These are phyloP conservation scores for Vicugna pacos DNA, from an alignment of 2,113 vertebrate genomes.

Conservation along the genomic window DNA sequence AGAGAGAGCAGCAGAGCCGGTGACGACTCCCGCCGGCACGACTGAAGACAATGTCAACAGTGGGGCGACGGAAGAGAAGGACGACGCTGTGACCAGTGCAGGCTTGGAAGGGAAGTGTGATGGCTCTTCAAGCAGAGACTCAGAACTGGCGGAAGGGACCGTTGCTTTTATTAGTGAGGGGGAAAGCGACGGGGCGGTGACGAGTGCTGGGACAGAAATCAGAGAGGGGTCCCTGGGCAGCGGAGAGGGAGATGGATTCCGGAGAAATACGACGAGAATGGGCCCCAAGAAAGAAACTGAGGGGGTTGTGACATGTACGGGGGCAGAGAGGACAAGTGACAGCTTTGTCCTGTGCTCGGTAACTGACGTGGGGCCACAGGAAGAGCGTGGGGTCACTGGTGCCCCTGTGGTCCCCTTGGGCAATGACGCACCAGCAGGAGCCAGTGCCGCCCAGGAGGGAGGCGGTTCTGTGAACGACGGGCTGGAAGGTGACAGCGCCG, in stretches of 20 bases:
- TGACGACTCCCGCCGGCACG: slow-evolving; percentile 43
- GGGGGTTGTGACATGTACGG: slow-evolving; percentile 88
- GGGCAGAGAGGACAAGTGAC: slow-evolving; percentile 73
- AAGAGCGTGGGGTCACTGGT: slow-evolving; percentile 78
- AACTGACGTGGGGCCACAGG: slow-evolving; percentile 80
- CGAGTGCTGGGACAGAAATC: slow-evolving; percentile 88
- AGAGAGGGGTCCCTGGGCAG: slow-evolving; percentile 76
- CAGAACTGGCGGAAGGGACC: slow-evolving; percentile 70
- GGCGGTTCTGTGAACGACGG: slow-evolving; percentile 81
- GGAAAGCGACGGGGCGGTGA: slow-evolving; percentile 89
- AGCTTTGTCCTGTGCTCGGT: slow-evolving; percentile 77
- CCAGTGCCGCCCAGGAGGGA: slow-evolving; percentile 74
- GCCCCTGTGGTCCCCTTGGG: slow-evolving; percentile 45
- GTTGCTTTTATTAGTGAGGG: slow-evolving; percentile 81
- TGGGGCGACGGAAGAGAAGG: slow-evolving; percentile 88
- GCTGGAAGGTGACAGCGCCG: slow-evolving; percentile 86
- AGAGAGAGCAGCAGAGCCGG: slow-evolving; percentile 64
- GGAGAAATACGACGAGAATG: slow-evolving; percentile 22
- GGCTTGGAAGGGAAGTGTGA: slow-evolving; percentile 87
- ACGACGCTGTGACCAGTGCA: slow-evolving; percentile 90
- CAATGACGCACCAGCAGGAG: slow-evolving; percentile 18
- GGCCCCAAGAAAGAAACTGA: slow-evolving; percentile 82
- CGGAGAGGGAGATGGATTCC: slow-evolving; percentile 78
- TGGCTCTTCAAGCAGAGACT: slow-evolving; percentile 61
- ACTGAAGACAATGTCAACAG: slow-evolving; percentile 73